phyloP scores from a whole-genome alignment of 2,888 invertebrate genomes.

The Encarsia formosa region DNA sequence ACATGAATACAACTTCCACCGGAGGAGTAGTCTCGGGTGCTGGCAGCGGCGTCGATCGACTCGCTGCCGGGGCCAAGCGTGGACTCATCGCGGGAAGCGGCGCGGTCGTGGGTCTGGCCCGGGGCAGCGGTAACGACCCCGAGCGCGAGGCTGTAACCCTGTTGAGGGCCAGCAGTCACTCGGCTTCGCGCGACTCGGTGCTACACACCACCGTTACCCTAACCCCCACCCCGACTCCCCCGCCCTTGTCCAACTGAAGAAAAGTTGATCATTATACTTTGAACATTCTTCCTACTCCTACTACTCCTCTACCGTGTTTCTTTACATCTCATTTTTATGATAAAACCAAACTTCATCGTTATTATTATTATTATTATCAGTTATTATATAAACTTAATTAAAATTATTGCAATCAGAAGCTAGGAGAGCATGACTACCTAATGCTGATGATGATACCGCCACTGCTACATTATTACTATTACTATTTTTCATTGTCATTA shows the following conservation, averaged over 20 bases:
- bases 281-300: neutral
- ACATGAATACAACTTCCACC: conserved; percentile 5
- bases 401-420: too few species aligned
- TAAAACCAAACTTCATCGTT: conserved; percentile 27
- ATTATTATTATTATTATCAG: neutral
- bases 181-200: conserved; percentile 61
- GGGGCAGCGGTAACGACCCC: conserved; percentile 31
- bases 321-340: conserved; percentile 12
- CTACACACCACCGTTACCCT: conserved; percentile 51
- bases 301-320: neutral
- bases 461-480: neutral
- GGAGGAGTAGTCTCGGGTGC: conserved; percentile 1
- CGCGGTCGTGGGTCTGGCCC: conserved; percentile 9
- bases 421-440: too few species aligned
- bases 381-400: too few species aligned
- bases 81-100: conserved; percentile 24
- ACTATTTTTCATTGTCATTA: neutral
- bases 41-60: conserved; percentile 18
- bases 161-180: conserved; percentile 62
- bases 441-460: too few species aligned
- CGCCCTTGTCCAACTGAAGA: conserved; percentile 46
- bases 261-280: conserved; percentile 1
- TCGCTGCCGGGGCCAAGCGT: conserved; percentile 18
- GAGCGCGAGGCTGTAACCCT: conserved; percentile 60
- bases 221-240: conserved; percentile 43